These are phyloP conservation scores for Temnothorax ravouxi DNA, from an alignment of 2,888 invertebrate species.

Conservation along the genomic window DNA sequence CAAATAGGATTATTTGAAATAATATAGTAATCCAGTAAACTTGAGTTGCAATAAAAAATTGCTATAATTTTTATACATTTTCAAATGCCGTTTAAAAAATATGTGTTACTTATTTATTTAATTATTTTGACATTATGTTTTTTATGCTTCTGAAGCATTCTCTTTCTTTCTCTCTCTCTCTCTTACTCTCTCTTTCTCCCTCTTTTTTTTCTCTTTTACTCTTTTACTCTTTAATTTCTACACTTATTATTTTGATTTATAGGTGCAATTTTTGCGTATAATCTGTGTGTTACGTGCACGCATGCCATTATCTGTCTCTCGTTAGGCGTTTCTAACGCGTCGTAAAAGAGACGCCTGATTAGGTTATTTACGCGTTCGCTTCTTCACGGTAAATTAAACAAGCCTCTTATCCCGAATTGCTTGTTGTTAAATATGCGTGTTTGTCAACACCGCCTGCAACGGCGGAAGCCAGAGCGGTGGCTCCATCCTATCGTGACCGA, in stretches of 20 bases:
- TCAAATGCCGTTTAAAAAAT: background rate
- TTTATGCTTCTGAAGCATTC: background rate
- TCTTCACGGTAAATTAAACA: constrained; percentile 31
- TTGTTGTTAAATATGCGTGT: constrained; percentile 14
- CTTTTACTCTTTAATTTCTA: constrained; percentile 1
- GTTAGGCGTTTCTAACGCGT: background rate
- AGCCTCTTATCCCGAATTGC: constrained; percentile 13
- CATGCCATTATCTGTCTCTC: background rate
- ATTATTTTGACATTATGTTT: background rate
- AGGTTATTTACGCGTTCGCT: constrained; percentile 19
- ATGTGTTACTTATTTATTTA: background rate
- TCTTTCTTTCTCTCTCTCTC: too few species aligned
- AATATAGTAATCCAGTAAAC: background rate
- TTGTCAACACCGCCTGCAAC: background rate
- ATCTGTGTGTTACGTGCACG: background rate
- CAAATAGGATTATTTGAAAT: background rate
- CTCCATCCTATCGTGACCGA: constrained; percentile 30
- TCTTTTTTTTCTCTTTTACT: background rate
- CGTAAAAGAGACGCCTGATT: background rate
- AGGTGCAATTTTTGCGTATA: background rate
- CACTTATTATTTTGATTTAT: background rate
- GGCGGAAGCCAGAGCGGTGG: constrained; percentile 14
- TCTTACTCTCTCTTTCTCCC: too few species aligned
- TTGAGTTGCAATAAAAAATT: background rate
- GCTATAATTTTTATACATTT: background rate